Conservation (phyloP, 2,113 vertebrate species). For the Spheniscus mendiculus region DNA sequence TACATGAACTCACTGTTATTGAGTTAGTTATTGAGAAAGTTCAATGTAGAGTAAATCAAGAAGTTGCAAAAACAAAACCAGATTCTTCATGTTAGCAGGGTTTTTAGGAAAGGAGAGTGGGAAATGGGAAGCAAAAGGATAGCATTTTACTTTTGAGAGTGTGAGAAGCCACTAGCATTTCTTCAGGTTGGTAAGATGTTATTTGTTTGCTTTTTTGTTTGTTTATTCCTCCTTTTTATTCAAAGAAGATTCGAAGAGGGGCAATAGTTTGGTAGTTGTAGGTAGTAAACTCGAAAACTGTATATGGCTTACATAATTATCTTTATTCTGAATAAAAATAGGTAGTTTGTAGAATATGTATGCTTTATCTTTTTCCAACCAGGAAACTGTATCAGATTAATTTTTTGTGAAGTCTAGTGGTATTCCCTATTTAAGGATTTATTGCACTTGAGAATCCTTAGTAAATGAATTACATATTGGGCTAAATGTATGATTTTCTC, state of each 20-base stretch:
- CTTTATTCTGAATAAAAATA: not conserved
- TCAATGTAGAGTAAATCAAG: not conserved
- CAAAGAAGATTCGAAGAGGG: not conserved
- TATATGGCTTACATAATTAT: not conserved
- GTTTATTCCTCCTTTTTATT: not conserved
- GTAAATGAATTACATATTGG: not conserved
- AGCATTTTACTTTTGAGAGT: not conserved
- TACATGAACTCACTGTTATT: fast-evolving
- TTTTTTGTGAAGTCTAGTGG: not conserved
- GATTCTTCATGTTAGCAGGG: not conserved
- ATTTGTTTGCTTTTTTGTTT: not conserved
- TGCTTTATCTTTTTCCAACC: not conserved
- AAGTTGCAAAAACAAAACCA: not conserved
- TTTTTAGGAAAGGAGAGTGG: not conserved
- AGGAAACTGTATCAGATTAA: not conserved
- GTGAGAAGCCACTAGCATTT: not conserved
- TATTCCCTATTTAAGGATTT: not conserved
- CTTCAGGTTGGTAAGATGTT: not conserved
- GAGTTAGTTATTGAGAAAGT: not conserved
- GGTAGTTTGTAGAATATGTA: not conserved
- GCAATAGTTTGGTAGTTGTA: not conserved
- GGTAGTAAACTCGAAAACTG: not conserved
- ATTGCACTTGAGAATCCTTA: not conserved
- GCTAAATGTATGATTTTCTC: not conserved
- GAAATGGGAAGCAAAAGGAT: not conserved